Evolutionary conservation across 2,888 invertebrate species (phyloP).

Genomic region (Omphaloscelis lunosa): DNA sequence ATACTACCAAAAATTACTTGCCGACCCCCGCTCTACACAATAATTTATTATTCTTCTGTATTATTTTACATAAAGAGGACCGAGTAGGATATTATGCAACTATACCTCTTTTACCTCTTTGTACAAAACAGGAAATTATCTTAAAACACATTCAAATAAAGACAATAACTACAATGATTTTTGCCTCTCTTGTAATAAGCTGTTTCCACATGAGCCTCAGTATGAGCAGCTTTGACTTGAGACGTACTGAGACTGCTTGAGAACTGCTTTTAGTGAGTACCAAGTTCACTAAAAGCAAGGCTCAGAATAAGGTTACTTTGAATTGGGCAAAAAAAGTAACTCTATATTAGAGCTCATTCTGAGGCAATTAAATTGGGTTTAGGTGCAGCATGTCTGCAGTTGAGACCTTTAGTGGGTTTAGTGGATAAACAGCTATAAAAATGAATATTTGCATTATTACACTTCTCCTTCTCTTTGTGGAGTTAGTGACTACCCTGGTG

Average conservation of each 20-base stretch:
- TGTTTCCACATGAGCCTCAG: neutral
- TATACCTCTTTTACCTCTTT: neutral
- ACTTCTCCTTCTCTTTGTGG: no score
- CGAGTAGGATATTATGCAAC: neutral
- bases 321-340: neutral
- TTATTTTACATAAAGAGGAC: neutral
- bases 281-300: neutral
- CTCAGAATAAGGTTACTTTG: neutral
- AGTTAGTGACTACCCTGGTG: no score
- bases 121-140: slow-evolving; percentile 2
- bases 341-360: neutral
- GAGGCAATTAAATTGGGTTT: neutral
- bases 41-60: neutral
- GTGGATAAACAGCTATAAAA: neutral
- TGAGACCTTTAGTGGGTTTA: neutral
- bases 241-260: no score
- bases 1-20: no score
- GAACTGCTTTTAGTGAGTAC: neutral
- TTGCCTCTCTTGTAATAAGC: no score
- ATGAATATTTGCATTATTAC: neutral
- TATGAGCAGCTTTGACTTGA: neutral
- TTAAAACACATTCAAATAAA: neutral
- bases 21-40: neutral
- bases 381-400: neutral
- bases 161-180: neutral